Conservation (phyloP, 2,113 vertebrate species). For the Epinephelus moara region DNA sequence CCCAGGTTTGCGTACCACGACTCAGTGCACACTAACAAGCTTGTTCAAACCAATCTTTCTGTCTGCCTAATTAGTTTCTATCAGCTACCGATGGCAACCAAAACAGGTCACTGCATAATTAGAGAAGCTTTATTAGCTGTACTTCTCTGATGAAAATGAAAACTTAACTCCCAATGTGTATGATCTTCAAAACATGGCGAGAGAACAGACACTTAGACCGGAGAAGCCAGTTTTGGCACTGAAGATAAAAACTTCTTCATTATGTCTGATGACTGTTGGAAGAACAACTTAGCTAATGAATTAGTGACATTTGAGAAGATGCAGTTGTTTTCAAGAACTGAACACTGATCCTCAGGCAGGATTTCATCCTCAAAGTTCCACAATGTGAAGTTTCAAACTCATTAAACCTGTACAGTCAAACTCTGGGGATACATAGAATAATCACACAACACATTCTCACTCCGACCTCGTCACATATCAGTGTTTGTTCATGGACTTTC, state of each 20-base stretch:
- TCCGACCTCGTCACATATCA: too few relatives aligned
- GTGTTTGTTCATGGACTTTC: too few relatives aligned
- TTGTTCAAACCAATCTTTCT: conserved; percentile 45
- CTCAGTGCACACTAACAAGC: conserved; percentile 64
- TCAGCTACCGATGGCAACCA: conserved; percentile 42
- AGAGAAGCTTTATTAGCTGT: not conserved
- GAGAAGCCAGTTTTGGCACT: not conserved
- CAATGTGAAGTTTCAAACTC: not conserved
- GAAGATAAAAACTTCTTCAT: not conserved
- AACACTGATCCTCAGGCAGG: not conserved
- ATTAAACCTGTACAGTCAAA: conserved; percentile 1
- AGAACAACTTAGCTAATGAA: not conserved
- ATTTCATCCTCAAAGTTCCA: not conserved
- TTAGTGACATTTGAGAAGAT: not conserved
- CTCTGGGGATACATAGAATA: not conserved
- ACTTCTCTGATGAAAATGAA: not conserved
- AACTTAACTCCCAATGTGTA: not conserved
- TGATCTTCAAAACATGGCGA: not conserved
- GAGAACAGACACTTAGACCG: not conserved
- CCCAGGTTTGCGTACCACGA: conserved; percentile 38
- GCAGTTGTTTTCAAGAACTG: not conserved
- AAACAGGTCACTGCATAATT: conserved; percentile 47
- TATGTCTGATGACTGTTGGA: not conserved
- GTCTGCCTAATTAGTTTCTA: conserved; percentile 65
- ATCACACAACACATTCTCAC: too few relatives aligned